phyloP scores from a whole-genome alignment of 2,797 vertebrate species.

The Pseudomugil tenellus region DNA sequence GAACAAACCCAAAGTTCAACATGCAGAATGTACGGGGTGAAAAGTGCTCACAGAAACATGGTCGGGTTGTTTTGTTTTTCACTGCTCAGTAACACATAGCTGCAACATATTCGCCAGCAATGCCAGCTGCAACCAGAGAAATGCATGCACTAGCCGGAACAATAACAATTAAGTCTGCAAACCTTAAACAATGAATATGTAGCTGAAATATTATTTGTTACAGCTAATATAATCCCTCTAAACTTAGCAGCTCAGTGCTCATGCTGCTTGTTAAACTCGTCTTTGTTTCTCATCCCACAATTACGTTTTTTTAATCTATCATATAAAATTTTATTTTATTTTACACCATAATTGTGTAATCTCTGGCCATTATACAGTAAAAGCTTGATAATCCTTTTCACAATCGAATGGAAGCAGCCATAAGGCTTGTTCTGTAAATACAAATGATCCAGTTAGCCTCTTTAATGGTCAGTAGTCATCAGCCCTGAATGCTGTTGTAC shows the following conservation, averaged over 20 bases:
- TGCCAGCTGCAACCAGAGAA: conserved; percentile 39
- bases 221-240: conserved; percentile 17
- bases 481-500: conserved; percentile 38
- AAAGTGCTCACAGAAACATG: too few relatives aligned
- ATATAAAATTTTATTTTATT: conserved; percentile 47
- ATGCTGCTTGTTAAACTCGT: conserved; percentile 30
- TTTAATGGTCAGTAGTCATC: conserved; percentile 67
- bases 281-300: conserved; percentile 28
- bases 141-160: conserved; percentile 27
- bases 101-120: conserved; percentile 26
- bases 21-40: too few relatives aligned
- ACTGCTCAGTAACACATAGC: conserved; percentile 45
- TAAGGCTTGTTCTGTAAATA: conserved; percentile 47
- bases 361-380: conserved; percentile 52
- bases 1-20: too few relatives aligned
- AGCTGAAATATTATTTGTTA: conserved; percentile 13
- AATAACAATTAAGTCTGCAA: conserved; percentile 45
- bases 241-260: background rate
- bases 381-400: conserved; percentile 55
- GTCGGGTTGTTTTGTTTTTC: too few relatives aligned
- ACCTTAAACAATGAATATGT: conserved; percentile 15
- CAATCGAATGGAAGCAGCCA: conserved; percentile 44
- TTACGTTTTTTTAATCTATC: conserved; percentile 18
- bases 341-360: conserved; percentile 50
- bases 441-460: conserved; percentile 61